A percentile compares a stretch with the other conserved stretches of the same genome.
Conservation (phyloP, 2,888 invertebrate species). For the Molorchus minor region DNA sequence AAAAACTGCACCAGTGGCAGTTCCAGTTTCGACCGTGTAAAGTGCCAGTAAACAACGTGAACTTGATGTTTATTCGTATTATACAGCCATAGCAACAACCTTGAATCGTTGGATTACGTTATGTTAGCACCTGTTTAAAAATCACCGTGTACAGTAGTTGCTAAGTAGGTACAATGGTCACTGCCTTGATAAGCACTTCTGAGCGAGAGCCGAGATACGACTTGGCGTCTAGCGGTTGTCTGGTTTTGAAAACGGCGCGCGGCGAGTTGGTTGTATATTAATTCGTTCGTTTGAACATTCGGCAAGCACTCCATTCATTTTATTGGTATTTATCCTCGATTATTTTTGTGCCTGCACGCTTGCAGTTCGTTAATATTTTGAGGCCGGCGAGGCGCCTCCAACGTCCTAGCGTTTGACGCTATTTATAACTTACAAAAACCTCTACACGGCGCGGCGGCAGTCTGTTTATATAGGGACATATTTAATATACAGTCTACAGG, state of each 20-base stretch:
- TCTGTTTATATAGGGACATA: too few relatives aligned
- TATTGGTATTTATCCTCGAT: constrained; percentile 15
- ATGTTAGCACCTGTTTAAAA: constrained; percentile 28
- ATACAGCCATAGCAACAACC: constrained; percentile 31
- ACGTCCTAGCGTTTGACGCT: not conserved
- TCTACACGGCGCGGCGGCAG: too few relatives aligned
- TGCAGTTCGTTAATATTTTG: constrained; percentile 11
- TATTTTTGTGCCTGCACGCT: constrained; percentile 11
- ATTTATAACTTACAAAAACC: constrained; percentile 1
- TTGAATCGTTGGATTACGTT: constrained; percentile 22
- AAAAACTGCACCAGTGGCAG: constrained; percentile 2
- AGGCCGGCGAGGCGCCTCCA: constrained; percentile 12
- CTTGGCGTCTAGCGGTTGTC: constrained; percentile 19
- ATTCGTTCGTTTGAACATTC: not conserved
- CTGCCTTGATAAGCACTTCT: constrained; percentile 6
- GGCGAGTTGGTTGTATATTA: constrained; percentile 5
- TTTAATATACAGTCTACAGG: too few relatives aligned
- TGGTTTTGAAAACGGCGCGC: constrained; percentile 10
- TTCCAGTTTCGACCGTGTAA: not conserved
- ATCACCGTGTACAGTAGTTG: constrained; percentile 19
- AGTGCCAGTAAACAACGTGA: not conserved
- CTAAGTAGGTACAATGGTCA: constrained; percentile 23
- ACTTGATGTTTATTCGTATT: constrained; percentile 9
- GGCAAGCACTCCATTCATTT: not conserved
- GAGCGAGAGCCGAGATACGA: not conserved